Evolutionary conservation across 2,797 vertebrate species (phyloP).

Genomic region (Syndactyla subalaris): DNA sequence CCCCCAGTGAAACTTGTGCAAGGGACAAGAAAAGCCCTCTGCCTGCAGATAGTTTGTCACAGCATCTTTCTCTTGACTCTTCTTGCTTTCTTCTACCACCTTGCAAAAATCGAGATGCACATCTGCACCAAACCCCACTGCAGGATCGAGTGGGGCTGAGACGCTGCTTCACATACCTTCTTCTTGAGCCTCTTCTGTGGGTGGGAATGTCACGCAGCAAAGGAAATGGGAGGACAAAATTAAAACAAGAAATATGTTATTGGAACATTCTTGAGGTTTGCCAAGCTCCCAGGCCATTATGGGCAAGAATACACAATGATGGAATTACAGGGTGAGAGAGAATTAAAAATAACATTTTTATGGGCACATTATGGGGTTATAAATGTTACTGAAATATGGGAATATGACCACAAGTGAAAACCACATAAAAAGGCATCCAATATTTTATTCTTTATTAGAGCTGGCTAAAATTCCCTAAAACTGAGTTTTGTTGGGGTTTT

Average conservation of each 20-base stretch:
- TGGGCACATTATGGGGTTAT: background rate
- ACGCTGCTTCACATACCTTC: constrained; percentile 78
- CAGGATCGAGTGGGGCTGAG: background rate
- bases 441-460: constrained; percentile 29
- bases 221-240: constrained; percentile 16
- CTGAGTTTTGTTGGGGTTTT: background rate
- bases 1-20: background rate
- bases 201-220: background rate
- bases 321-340: background rate
- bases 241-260: constrained; percentile 24
- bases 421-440: background rate
- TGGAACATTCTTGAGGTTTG: constrained; percentile 25
- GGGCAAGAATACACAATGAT: background rate
- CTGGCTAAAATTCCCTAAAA: background rate
- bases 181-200: constrained; percentile 76
- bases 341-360: constrained; percentile 32
- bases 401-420: constrained; percentile 24
- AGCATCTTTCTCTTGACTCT: background rate
- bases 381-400: constrained; percentile 29
- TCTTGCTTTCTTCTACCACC: background rate
- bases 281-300: background rate
- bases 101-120: background rate
- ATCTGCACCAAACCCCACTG: background rate
- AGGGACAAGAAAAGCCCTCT: background rate
- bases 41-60: background rate